phyloP scores from a whole-genome alignment of 2,113 vertebrate species.

The Pipra filicauda region DNA sequence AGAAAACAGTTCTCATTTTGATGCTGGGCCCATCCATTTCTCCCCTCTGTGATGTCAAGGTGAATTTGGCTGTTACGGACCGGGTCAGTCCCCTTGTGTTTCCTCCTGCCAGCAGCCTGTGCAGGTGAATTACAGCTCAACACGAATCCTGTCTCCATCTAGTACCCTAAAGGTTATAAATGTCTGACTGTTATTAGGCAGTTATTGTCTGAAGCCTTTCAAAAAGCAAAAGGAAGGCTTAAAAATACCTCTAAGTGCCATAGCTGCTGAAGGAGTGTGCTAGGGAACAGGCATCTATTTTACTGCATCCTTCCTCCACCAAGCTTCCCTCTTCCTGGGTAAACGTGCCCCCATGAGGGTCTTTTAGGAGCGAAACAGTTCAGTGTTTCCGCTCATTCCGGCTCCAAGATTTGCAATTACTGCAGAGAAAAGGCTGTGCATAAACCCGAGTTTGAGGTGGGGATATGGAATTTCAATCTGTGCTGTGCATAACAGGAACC shows the following conservation, averaged over 20 bases:
- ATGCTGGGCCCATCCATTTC: neutral
- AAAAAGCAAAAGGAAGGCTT: neutral
- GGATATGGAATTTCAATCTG: constrained; percentile 58
- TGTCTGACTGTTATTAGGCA: neutral
- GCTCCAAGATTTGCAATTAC: neutral
- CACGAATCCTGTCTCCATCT: neutral
- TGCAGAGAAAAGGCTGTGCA: neutral
- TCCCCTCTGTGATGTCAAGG: neutral
- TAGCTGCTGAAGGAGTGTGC: neutral
- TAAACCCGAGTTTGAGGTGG: constrained; percentile 26
- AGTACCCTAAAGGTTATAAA: neutral
- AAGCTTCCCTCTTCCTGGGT: neutral
- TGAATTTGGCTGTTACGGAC: neutral
- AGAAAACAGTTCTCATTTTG: neutral
- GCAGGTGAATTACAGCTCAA: neutral
- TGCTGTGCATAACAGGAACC: constrained; percentile 60
- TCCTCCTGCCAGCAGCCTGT: neutral
- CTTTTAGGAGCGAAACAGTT: neutral
- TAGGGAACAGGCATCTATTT: neutral
- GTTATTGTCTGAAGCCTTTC: neutral
- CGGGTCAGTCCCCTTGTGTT: fast-evolving
- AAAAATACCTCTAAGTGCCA: neutral
- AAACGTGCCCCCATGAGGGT: neutral
- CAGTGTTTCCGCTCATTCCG: neutral
- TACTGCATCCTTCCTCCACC: neutral